These are phyloP conservation scores for Elachura formosa DNA, from an alignment of 2,113 vertebrate genomes.

Conservation along the genomic window DNA sequence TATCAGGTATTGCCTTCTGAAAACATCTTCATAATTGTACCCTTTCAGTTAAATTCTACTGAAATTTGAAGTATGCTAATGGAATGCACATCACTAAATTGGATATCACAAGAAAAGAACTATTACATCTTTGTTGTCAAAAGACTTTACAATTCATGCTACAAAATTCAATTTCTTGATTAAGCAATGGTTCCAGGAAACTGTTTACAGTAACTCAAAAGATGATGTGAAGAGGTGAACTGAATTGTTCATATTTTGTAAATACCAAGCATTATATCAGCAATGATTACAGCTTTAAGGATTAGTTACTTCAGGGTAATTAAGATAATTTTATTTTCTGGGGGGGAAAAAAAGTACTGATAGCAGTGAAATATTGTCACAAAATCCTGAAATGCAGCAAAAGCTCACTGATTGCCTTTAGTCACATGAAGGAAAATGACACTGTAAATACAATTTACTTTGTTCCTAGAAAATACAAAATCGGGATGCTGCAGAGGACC, in stretches of 20 bases:
- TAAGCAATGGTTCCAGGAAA: not conserved
- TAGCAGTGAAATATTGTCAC: not conserved
- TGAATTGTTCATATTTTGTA: not conserved
- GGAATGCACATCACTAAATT: not conserved
- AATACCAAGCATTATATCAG: not conserved
- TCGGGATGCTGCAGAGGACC: not conserved
- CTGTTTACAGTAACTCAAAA: not conserved
- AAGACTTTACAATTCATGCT: not conserved
- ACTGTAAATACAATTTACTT: not conserved
- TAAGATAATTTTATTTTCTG: not conserved
- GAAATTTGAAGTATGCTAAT: not conserved
- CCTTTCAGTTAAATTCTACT: not conserved
- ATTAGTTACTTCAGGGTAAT: constrained; percentile 6
- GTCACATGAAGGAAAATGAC: not conserved
- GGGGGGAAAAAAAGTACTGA: not conserved
- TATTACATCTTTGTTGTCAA: not conserved
- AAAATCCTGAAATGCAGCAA: not conserved
- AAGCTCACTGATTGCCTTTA: not conserved
- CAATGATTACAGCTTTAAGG: not conserved
- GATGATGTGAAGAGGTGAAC: not conserved
- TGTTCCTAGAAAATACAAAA: not conserved
- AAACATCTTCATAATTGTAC: not conserved
- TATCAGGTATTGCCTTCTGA: not conserved
- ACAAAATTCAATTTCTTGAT: not conserved
- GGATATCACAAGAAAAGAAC: not conserved